Conservation (phyloP, 1,140 invertebrate species). For the Zaprionus ornatus region DNA sequence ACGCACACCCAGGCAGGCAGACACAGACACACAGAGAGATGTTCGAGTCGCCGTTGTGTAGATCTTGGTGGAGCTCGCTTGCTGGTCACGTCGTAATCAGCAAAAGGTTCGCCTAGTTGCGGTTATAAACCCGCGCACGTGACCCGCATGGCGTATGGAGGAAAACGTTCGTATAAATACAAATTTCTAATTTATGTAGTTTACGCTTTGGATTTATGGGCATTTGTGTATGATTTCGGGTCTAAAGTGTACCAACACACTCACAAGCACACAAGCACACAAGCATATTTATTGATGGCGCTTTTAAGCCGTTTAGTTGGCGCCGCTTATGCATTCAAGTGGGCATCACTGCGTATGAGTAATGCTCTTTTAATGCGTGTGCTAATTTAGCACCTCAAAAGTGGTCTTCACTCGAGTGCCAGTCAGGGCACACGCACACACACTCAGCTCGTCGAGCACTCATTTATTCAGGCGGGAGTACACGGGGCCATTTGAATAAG, state of each 20-base stretch:
- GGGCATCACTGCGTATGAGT: slow-evolving; percentile 52
- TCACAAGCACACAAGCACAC: slow-evolving; percentile 7
- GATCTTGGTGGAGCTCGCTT: slow-evolving; percentile 26
- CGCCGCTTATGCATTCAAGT: slow-evolving; percentile 29
- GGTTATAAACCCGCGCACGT: slow-evolving; percentile 71
- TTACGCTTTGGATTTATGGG: slow-evolving; percentile 75
- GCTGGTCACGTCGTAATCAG: slow-evolving; percentile 77
- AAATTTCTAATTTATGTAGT: slow-evolving; percentile 78
- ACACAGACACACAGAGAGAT: neutral
- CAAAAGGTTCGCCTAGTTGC: slow-evolving; percentile 79
- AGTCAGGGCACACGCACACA: slow-evolving; percentile 6
- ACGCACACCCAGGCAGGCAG: neutral
- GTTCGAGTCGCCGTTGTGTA: slow-evolving; percentile 9
- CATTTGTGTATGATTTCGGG: slow-evolving; percentile 57
- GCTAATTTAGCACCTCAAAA: slow-evolving; percentile 64
- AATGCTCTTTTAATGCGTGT: slow-evolving; percentile 65
- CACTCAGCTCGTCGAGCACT: slow-evolving; percentile 4
- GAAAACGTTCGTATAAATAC: slow-evolving; percentile 60
- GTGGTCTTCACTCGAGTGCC: slow-evolving; percentile 63
- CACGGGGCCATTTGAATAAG: slow-evolving; percentile 22
- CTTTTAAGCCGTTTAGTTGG: slow-evolving; percentile 44
- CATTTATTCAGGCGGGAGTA: slow-evolving; percentile 13
- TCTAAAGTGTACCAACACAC: slow-evolving; percentile 33
- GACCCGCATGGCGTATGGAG: slow-evolving; percentile 54
- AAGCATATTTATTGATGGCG: slow-evolving; percentile 52